These are phyloP conservation scores for Megaceryle torquata DNA, from an alignment of 2,113 vertebrate genomes.

Conservation along the genomic window DNA sequence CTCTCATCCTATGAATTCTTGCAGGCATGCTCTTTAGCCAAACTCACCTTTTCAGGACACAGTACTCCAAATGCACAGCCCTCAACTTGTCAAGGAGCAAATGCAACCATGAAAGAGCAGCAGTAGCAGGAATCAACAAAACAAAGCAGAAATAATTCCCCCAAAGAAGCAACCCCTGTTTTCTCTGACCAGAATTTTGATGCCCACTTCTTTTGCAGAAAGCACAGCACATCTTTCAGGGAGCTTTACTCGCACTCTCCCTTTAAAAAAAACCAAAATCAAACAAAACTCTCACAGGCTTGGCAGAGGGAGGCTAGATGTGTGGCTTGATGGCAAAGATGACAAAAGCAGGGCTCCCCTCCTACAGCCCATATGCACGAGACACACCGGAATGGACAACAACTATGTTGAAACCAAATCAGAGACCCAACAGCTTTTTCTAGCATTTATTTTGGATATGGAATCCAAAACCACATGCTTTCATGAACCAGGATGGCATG, in stretches of 20 bases:
- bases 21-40: neutral
- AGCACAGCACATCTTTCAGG: neutral
- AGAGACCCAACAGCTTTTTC: neutral
- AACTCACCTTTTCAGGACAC: neutral
- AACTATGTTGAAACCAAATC: neutral
- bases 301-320: neutral
- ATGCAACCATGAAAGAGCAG: neutral
- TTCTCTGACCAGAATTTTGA: neutral
- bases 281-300: neutral
- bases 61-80: neutral
- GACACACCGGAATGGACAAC: neutral
- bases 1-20: neutral
- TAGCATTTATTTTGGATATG: neutral
- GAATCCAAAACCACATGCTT: fast-evolving
- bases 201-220: neutral
- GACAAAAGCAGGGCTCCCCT: neutral
- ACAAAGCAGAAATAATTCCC: neutral
- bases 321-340: neutral
- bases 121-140: neutral
- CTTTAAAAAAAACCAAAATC: neutral
- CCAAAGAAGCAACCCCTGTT: neutral
- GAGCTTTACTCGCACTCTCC: neutral
- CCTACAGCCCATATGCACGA: neutral
- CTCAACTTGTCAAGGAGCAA: neutral
- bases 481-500: neutral